Percentiles rank a stretch among this genome's conserved stretches.
These are phyloP conservation scores for Parelbella ahira DNA, from an alignment of 2,888 invertebrate genomes.

Conservation along the genomic window DNA sequence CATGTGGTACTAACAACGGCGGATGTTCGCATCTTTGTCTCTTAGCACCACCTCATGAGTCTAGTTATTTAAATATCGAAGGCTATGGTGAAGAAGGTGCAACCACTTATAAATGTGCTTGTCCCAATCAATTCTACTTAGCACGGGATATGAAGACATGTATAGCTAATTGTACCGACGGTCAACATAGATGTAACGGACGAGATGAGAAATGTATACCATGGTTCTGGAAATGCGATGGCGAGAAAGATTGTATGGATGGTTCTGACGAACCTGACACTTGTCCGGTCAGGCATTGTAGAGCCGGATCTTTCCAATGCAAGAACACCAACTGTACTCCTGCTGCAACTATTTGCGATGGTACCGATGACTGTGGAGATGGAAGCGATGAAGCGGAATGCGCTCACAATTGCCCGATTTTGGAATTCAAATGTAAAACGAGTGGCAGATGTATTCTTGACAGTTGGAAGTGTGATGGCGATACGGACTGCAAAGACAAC, in stretches of 20 bases:
- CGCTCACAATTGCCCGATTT: slow-evolving; percentile 89
- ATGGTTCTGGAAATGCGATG: slow-evolving; percentile 87
- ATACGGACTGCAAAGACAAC: slow-evolving; percentile 97
- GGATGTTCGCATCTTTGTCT: slow-evolving; percentile 98
- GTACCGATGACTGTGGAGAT: slow-evolving; percentile 96
- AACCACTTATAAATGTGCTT: slow-evolving; percentile 91
- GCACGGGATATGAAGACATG: slow-evolving; percentile 92
- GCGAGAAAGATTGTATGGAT: slow-evolving; percentile 95
- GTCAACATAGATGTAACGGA: slow-evolving; percentile 87
- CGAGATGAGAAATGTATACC: slow-evolving; percentile 82
- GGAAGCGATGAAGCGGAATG: slow-evolving; percentile 97
- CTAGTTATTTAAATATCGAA: slow-evolving; percentile 87
- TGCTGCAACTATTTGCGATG: slow-evolving; percentile 96
- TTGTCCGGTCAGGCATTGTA: slow-evolving; percentile 92
- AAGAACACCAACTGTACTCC: slow-evolving; percentile 95
- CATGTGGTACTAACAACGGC: slow-evolving; percentile 95
- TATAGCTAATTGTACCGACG: slow-evolving; percentile 95
- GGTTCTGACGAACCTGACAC: slow-evolving; percentile 93
- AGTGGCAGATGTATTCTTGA: slow-evolving; percentile 95
- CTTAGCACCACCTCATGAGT: slow-evolving; percentile 89
- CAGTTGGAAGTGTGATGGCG: slow-evolving; percentile 97
- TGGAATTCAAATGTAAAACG: slow-evolving; percentile 93
- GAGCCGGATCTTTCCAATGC: slow-evolving; percentile 96
- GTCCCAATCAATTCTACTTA: slow-evolving; percentile 96
- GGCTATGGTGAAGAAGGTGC: slow-evolving; percentile 90